phyloP scores from a whole-genome alignment of 2,113 vertebrate genomes.

The Atherinomorus stipes region DNA sequence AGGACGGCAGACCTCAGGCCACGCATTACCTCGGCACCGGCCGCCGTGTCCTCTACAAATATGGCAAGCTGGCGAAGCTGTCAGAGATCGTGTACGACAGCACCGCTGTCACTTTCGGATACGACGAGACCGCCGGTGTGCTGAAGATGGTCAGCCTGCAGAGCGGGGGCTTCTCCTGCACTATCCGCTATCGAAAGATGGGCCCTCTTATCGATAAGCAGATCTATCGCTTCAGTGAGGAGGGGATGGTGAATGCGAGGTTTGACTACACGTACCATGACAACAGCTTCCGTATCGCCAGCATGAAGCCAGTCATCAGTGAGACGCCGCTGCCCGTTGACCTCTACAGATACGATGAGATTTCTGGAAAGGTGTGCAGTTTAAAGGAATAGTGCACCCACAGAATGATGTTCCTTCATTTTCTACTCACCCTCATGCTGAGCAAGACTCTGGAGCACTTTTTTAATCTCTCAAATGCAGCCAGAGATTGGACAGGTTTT shows the following conservation, averaged over 20 bases:
- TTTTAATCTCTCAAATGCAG: no score
- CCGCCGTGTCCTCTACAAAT: conserved; percentile 96
- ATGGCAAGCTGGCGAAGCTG: conserved; percentile 95
- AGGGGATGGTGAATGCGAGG: conserved; percentile 98
- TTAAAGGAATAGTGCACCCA: no score
- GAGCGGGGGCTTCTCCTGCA: conserved; percentile 96
- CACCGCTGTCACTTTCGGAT: conserved; percentile 95
- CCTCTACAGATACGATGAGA: conserved; percentile 97
- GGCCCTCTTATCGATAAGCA: conserved; percentile 97
- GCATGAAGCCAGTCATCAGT: conserved; percentile 98
- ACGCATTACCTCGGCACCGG: conserved; percentile 92
- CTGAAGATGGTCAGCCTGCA: conserved; percentile 99
- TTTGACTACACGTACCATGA: conserved; percentile 99
- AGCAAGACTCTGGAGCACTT: no score
- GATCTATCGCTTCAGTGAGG: conserved; percentile 97
- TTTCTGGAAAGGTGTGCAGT: conserved; percentile 91
- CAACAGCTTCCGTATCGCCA: conserved; percentile 98
- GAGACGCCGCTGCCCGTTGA: conserved; percentile 97
- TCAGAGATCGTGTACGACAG: conserved; percentile 96
- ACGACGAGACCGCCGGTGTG: conserved; percentile 95
- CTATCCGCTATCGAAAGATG: conserved; percentile 96
- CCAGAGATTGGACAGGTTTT: no score
- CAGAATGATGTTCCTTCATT: no score
- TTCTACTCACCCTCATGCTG: no score
- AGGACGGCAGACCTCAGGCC: conserved; percentile 93